Base-by-base conservation (phyloP, 1,140 invertebrate species). In the Chironomus tepperi region DNA sequence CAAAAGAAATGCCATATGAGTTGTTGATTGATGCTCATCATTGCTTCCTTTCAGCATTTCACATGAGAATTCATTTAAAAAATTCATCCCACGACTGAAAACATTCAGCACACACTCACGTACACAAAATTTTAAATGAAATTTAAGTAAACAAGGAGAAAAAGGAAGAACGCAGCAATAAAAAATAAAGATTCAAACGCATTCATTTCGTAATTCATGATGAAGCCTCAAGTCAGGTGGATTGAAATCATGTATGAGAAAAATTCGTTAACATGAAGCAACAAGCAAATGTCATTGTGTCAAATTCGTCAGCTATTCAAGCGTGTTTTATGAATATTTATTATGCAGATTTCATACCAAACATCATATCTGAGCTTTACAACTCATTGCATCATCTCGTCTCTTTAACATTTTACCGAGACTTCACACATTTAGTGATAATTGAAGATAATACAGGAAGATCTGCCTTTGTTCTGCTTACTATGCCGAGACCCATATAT, bases 1-100 rank as follows among this genome's bases (percentile, higher is more conserved):
- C n/a, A n/a, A n/a, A n/a, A 57, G 47, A 57, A 57, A 57, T 57
- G 12, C 47, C n/a, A 57, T n/a, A 57, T 57, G 47, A 57, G n/a
- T 57, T n/a, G 47, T n/a, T 57, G 47, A 57, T 57, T 57, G 47
- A 57, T 57, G 47, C 15, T 57, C 47, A 57, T 57, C 12, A 57
- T n/a, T 57, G 8, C 47, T 57, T 57, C 47, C 47, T 57, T 57
- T 57, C 1, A 57, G 12, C n/a, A 57, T 57, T n/a, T 57, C 47
- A 57, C 47, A 57, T 10, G 8, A 57, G 24, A 57, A 15, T 10
- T 57, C 47, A 57, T 8, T 5, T 57, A n/a, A 15, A 15, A 57
- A 47, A 10, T 9, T 47, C 12, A 57, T 12, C 24, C 24, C 24
- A 34, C 24, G 24, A 34, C 1, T 34, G 24, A 34, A 34, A 34